phyloP scores from a whole-genome alignment of 2,888 invertebrate species.

The Zaprionus bogoriensis region DNA sequence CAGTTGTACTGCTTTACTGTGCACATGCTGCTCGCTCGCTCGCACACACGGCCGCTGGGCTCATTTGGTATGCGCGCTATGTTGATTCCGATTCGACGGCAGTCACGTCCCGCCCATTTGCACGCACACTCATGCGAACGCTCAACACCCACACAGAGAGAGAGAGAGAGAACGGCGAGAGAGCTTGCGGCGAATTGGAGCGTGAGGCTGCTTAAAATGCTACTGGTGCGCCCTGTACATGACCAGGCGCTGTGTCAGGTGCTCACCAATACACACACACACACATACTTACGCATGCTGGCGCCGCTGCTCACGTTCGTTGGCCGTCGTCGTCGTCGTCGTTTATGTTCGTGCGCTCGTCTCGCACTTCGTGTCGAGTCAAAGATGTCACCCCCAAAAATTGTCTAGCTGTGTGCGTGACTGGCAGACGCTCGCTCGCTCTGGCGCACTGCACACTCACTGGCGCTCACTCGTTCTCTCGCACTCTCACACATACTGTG shows the following conservation, averaged over 20 bases:
- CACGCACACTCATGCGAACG: slow-evolving; percentile 68
- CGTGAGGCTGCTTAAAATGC: slow-evolving; percentile 84
- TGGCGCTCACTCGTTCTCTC: slow-evolving; percentile 2
- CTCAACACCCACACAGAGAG: slow-evolving; percentile 34
- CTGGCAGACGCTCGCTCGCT: slow-evolving; percentile 28
- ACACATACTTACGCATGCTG: slow-evolving; percentile 16
- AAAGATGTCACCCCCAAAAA: slow-evolving; percentile 78
- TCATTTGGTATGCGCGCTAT: slow-evolving; percentile 81
- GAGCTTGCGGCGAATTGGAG: slow-evolving; percentile 73
- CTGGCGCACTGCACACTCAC: background rate
- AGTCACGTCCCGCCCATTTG: slow-evolving; percentile 84
- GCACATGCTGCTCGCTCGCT: slow-evolving; percentile 26
- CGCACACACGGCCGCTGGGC: slow-evolving; percentile 36
- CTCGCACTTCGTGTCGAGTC: slow-evolving; percentile 70
- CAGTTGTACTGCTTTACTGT: slow-evolving; percentile 37
- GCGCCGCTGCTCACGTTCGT: slow-evolving; percentile 47
- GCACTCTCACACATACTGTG: background rate
- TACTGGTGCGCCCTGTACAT: slow-evolving; percentile 83
- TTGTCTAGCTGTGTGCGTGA: slow-evolving; percentile 51
- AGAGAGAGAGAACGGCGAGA: slow-evolving; percentile 24
- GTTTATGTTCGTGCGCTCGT: slow-evolving; percentile 26
- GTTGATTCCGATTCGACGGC: slow-evolving; percentile 82
- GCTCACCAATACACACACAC: slow-evolving; percentile 58
- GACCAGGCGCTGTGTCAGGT: slow-evolving; percentile 82
- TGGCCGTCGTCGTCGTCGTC: slow-evolving; percentile 19